These are phyloP conservation scores for Tenrec ecaudatus DNA, from an alignment of 2,113 vertebrate species.

Conservation along the genomic window DNA sequence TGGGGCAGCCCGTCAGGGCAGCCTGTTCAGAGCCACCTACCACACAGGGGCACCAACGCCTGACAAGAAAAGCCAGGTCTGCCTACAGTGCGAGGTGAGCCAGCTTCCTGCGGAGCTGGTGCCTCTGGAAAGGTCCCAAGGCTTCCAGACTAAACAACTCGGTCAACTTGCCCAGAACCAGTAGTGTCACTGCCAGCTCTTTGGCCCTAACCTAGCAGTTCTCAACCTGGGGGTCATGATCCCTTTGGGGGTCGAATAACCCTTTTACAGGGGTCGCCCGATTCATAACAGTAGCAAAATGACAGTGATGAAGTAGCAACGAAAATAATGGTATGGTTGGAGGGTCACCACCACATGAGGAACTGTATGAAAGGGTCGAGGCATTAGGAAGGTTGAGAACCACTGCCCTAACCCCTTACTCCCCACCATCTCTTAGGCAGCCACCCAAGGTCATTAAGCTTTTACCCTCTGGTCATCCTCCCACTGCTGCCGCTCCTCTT, in stretches of 20 bases:
- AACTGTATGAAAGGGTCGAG: no score
- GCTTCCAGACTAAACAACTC: not conserved
- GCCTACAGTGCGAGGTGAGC: not conserved
- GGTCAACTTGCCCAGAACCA: not conserved
- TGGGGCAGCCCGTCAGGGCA: no score
- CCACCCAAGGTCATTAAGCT: not conserved
- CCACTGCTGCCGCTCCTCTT: slow-evolving; percentile 96
- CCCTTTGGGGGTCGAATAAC: no score
- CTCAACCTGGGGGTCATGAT: no score
- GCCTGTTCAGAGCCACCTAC: not conserved
- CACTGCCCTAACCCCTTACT: no score
- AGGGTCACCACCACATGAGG: no score
- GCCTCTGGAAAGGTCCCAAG: not conserved
- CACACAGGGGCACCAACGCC: slow-evolving; percentile 46
- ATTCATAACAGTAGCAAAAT: no score
- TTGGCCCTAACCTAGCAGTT: not conserved
- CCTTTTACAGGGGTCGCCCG: no score
- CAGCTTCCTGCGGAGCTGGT: not conserved
- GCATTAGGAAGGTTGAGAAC: no score
- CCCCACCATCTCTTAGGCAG: not conserved
- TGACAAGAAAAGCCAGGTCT: not conserved
- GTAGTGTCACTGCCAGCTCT: not conserved
- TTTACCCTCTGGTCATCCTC: slow-evolving; percentile 97
- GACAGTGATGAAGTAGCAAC: no score
- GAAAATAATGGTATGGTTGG: no score